phyloP scores from a whole-genome alignment of 2,113 vertebrate genomes.

The Grammomys dolichurus region DNA sequence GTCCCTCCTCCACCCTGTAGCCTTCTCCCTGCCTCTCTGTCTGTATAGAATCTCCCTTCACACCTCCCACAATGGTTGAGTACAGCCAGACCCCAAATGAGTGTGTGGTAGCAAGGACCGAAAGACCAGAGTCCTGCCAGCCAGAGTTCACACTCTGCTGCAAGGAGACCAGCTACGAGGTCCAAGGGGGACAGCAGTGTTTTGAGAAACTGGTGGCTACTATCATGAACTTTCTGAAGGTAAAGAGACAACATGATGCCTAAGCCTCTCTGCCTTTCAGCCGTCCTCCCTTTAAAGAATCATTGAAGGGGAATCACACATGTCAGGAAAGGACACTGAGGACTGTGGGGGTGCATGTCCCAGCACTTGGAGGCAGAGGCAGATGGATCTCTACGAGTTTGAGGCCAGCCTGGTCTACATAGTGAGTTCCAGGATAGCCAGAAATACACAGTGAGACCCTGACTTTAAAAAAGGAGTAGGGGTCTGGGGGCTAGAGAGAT shows the following conservation, averaged over 20 bases:
- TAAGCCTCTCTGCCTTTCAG: not conserved
- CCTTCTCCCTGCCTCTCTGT: not conserved
- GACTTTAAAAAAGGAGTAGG: not conserved
- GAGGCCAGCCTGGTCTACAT: not conserved
- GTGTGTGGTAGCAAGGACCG: too few relatives aligned
- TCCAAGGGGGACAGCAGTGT: not conserved
- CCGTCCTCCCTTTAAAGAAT: not conserved
- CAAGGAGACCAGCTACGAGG: not conserved
- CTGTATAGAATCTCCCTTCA: not conserved
- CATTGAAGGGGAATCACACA: not conserved
- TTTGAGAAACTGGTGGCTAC: not conserved
- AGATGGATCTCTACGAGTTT: not conserved
- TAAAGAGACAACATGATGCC: too few relatives aligned
- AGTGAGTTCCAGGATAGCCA: not conserved
- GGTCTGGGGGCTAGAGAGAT: too few relatives aligned
- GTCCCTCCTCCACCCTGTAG: too few relatives aligned
- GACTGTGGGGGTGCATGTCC: not conserved
- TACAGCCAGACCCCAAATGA: not conserved
- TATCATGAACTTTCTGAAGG: not conserved
- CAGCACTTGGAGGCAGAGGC: not conserved
- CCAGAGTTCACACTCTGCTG: not conserved
- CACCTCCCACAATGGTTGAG: too few relatives aligned
- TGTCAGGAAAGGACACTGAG: not conserved
- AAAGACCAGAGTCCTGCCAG: not conserved
- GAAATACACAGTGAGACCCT: too few relatives aligned